Base-by-base conservation (phyloP, 1,140 invertebrate species). In the Polypedilum pembai region DNA sequence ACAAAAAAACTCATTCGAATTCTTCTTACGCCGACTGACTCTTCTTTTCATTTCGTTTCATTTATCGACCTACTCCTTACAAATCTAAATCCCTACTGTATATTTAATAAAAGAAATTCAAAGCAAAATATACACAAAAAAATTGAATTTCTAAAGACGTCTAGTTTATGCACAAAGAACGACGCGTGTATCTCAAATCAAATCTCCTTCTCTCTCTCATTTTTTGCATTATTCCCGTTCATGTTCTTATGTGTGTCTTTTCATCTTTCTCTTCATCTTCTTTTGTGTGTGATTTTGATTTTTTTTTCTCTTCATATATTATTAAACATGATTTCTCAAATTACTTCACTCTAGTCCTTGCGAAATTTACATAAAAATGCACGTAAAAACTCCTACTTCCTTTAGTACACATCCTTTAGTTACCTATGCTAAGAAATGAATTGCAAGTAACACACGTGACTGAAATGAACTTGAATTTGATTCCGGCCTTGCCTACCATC, bases 101-200 rank as follows among this genome's bases (percentile, higher is more conserved):
- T 33, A 33, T 33, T 33, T 33, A 33, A 56, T 56, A 56, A 12
- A 8, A 15, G n/a, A 56, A 56, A 56, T n/a, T 4, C 12, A 15
- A n/a, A 56, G 45, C 41, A 45, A 45, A 45, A 45, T 10, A 7
- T 7, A 7, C 12, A n/a, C 1, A 56, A 15, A 56, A 56, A 56
- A 56, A 56, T n/a, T n/a, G 12, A 56, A 56, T n/a, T 56, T 56
- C 45, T 56, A 56, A 56, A 56, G 45, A 56, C 45, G 45, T 56
- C 45, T 56, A 56, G 45, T 56, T 56, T 56, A 56, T 56, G 12
- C 45, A 56, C 45, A 56, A 56, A n/a, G 45, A 56, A n/a, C 45
- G 45, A 56, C 45, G 45, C 45, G 45, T 56, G 45, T 56, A 56
- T 56, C 45, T n/a, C 45, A 56, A 56, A 56, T 56, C 45, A 56